A percentile compares a stretch with the other conserved stretches of the same genome.
phyloP scores from a whole-genome alignment of 2,113 vertebrate genomes.

The Romanogobio albipinnatus region DNA sequence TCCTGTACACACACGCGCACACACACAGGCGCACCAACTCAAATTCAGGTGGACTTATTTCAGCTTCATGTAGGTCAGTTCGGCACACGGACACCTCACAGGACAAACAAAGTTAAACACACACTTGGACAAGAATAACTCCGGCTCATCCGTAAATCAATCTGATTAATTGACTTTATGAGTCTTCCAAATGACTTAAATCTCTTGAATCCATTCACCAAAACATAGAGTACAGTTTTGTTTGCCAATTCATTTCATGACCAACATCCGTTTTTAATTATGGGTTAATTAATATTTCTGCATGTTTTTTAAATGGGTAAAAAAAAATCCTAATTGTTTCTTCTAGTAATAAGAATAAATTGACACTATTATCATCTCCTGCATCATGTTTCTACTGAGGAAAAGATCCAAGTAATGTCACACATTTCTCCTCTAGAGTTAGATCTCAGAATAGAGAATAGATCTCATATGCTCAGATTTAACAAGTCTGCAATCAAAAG shows the following conservation, averaged over 20 bases:
- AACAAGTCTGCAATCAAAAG: neutral
- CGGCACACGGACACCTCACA: neutral
- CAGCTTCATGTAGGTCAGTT: conserved; percentile 44
- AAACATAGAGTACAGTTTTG: neutral
- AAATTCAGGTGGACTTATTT: conserved; percentile 27
- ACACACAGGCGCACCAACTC: conserved; percentile 2
- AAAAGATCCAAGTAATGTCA: neutral
- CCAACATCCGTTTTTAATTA: neutral
- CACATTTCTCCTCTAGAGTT: neutral
- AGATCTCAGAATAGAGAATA: neutral
- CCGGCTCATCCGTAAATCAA: conserved; percentile 30
- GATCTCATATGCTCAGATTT: neutral
- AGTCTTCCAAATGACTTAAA: conserved; percentile 20
- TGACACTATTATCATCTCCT: too few relatives aligned
- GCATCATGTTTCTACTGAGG: too few relatives aligned
- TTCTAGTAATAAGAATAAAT: too few relatives aligned
- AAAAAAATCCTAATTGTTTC: neutral
- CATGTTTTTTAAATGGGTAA: neutral
- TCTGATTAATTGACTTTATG: neutral
- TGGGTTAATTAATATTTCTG: neutral
- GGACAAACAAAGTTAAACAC: conserved; percentile 38
- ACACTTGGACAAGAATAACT: conserved; percentile 31
- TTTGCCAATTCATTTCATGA: neutral
- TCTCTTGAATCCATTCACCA: neutral
- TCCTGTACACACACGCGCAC: conserved; percentile 45